phyloP scores from a whole-genome alignment of 2,888 invertebrate genomes.

The Melanargia galathea region DNA sequence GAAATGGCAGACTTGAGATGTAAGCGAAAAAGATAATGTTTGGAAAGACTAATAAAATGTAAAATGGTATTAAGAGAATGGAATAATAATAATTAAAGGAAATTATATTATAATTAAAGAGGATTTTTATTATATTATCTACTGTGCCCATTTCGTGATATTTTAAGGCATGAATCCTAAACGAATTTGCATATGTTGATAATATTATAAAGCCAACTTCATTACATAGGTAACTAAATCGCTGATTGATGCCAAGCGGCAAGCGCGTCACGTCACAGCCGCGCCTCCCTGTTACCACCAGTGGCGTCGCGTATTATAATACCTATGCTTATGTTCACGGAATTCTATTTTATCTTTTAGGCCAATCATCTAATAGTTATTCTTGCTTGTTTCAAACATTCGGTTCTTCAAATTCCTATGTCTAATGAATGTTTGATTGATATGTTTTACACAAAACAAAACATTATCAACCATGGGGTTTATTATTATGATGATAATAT shows the following conservation, averaged over 20 bases:
- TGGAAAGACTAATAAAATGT: no score
- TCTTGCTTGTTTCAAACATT: constrained; percentile 23
- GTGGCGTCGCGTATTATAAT: constrained; percentile 33
- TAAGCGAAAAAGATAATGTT: no score
- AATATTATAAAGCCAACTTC: not conserved
- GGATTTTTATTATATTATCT: no score
- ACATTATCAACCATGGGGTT: not conserved
- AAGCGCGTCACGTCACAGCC: constrained; percentile 64
- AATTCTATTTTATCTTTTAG: constrained; percentile 29
- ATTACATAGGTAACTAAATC: constrained; percentile 54
- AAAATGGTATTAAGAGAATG: no score
- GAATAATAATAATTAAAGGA: no score
- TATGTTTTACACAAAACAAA: constrained; percentile 12
- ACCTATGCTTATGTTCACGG: constrained; percentile 32
- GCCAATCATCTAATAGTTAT: constrained; percentile 33
- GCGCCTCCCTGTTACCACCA: constrained; percentile 68
- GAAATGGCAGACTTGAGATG: no score
- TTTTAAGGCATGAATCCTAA: not conserved
- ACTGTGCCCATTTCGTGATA: not conserved
- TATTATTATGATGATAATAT: constrained; percentile 1
- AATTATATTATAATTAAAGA: no score
- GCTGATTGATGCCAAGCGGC: constrained; percentile 54
- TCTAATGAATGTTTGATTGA: not conserved
- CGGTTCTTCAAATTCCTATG: not conserved
- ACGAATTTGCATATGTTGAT: constrained; percentile 16